Base-by-base conservation (phyloP, 1,140 invertebrate species). In the Drosophila bipectinata region DNA sequence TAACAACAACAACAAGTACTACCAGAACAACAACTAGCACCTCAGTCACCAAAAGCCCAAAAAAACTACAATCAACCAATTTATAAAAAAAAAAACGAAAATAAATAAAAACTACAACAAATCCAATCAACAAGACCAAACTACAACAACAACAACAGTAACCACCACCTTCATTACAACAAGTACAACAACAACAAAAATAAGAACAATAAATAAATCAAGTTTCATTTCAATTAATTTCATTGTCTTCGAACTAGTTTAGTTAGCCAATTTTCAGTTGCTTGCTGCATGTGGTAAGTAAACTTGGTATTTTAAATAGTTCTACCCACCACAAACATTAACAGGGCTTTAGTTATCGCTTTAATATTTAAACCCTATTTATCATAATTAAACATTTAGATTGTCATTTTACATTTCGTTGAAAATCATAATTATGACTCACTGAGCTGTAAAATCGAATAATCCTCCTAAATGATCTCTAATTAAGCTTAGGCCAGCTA, bases 251-350 rank as follows among this genome's bases (percentile, higher is more conserved):
- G 39, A 54, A 45, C 57, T 75, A 73, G 60, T 75, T 75, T 58
- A 58, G 54, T 76, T 66, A 66, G 54, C 48, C 37, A 51, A 28
- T 76, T 49, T 59, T 63, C 48, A 45, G 63, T 53, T 78, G 74
- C 54, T 59, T 72, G 73, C 77, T 85, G 75, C 75, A 79, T 79
- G 79, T 49, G 83, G 83, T 87, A 87, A 88, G 87, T 90, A 90
- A 85, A 62, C 26, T 12, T 49, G 54, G 37, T 54, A 39, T 6
- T 18, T 44, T 4, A 57, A 48, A 14, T 56, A 69, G 63, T 57
- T 12, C 0, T 39, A 56, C 18, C 18, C 49, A 9, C 10, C 63
- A 68, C 63, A 30, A 53, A 41, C 15, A 45, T 18, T 7, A 28
- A 28, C 26, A 28, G 6, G 26, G 26, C 26, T 2, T 2, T 21